Base-by-base conservation (phyloP, 2,888 invertebrate genomes). In the Ptychoptera contaminata region DNA sequence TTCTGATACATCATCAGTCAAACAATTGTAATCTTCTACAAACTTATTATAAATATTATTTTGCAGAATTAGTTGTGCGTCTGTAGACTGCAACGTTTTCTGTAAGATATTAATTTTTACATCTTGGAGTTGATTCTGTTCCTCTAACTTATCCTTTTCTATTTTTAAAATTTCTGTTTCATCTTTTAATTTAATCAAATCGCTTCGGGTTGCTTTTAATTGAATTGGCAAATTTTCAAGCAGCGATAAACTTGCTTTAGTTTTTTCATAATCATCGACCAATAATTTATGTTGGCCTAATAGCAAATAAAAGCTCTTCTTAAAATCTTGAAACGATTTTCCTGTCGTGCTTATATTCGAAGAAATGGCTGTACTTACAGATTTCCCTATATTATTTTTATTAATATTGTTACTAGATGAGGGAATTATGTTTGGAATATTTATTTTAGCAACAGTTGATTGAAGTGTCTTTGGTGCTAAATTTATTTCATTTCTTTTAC, bases 321-420 rank as follows among this genome's bases (percentile, higher is more conserved):
- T 77, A 50, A 71, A 77, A 55, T 78, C 78, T 59, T 78, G 77
- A 0, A 77, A 68, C 8, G 74, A 68, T 41, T 74, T 72, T 49
- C 76, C 71, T 44, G 74, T 75, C 3, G 69, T 68, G 14, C 61
- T 65, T 0, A 58, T 44, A 23, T 56, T 54, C 34, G 23, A 23
- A 23, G 23, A 23, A 23, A 60, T 60, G 16, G 51, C 47, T 16
- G 52, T 48, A 10, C 52, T 52, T 8, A 55, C 50, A 7, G 56
- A 50, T 1, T 54, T 50, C n/a, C n/a, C n/a, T n/a, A n/a, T n/a
- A n/a, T n/a, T n/a, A n/a, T n/a, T n/a, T 23, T 36, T 42, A 8
- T 35, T 2, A 8, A 30, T 30, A 30, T 6, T 8, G 9, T 9
- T 30, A 30, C 7, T 8, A 30, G 30, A 8, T 6, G 6, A 8